Evolutionary conservation across 2,888 invertebrate species (phyloP), one percentile per base, ranked within the genome.

Genomic region (Busseola fusca): DNA sequence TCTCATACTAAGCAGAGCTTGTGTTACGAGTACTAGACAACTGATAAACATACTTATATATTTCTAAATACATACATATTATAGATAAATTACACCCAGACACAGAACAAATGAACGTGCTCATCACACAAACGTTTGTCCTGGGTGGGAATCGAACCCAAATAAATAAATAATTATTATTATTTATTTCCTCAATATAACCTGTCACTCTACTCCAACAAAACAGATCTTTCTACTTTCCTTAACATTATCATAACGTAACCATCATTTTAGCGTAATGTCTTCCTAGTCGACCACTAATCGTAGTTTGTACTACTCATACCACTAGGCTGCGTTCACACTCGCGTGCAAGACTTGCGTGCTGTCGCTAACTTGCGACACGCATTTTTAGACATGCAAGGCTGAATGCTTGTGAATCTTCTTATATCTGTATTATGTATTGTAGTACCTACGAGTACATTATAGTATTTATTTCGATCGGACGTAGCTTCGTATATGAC

Each of bases 281-380:
- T 40, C 59, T 80, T 80, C 79, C 82, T 80, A 64, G 52, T 60
- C 69, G 78, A 60, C 66, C 79, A 66, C 73, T 80, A 77, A 80
- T 77, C 58, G 78, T 59, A 16, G 80, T 54, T 50, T 21, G 71
- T 57, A 25, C 76, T 60, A 60, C 62, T 69, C 59, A 16, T 48
- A 58, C 34, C n/a, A 27, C 42, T 74, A 65, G 37, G 64, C 50
- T 50, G 48, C 34, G 59, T 64, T 16, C 34, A 81, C 64, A 81
- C 27, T 59, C 5, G 68, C 68, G 57, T 56, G 56, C 30, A 58
- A 62, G 52, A 9, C 57, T 12, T 57, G 60, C 52, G 30, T 54
- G 40, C 9, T 25, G n/a, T 37, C 21, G 37, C 18, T 62, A 66
- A 52, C 42, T 66, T 21, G 65, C 25, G 34, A 57, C 45, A 42